Evolutionary conservation across 1,140 invertebrate genomes (phyloP).

Genomic region (Scaptomyza graminum): DNA sequence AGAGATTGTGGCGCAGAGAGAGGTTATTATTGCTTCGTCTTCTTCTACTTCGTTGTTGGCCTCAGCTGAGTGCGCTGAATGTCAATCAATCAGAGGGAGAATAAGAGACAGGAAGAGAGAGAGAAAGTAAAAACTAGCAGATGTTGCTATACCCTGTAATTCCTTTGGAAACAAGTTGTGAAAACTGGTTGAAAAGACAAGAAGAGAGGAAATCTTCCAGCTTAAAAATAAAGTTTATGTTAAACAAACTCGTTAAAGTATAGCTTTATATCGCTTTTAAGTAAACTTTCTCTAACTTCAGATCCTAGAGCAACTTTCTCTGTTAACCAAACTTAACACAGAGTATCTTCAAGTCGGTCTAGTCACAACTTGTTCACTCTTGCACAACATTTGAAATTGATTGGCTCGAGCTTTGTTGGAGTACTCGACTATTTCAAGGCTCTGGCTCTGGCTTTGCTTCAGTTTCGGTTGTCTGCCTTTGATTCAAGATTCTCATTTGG

Average conservation of each 20-base stretch:
- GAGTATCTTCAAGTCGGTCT: background rate
- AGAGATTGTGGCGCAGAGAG: too few species aligned
- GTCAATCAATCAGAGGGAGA: background rate
- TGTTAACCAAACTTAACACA: background rate
- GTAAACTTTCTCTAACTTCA: background rate
- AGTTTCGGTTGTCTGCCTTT: background rate
- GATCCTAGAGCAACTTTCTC: background rate
- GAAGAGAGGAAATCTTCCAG: too few species aligned
- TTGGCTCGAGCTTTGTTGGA: slow-evolving; percentile 39
- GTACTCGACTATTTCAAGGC: slow-evolving; percentile 8
- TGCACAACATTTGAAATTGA: slow-evolving; percentile 62
- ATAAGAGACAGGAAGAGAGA: background rate
- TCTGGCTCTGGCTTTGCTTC: background rate
- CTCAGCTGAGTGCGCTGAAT: slow-evolving; percentile 15
- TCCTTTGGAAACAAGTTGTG: too few species aligned
- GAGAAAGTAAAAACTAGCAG: background rate
- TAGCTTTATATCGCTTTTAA: too few species aligned
- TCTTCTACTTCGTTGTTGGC: too few species aligned
- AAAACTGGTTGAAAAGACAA: too few species aligned
- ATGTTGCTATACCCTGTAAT: too few species aligned
- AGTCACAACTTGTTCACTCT: slow-evolving; percentile 1
- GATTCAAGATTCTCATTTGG: background rate
- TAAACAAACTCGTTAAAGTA: too few species aligned
- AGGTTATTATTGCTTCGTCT: background rate
- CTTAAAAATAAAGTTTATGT: too few species aligned